Conservation (phyloP, 1,140 invertebrate genomes). For the Lanistes nyassanus region DNA sequence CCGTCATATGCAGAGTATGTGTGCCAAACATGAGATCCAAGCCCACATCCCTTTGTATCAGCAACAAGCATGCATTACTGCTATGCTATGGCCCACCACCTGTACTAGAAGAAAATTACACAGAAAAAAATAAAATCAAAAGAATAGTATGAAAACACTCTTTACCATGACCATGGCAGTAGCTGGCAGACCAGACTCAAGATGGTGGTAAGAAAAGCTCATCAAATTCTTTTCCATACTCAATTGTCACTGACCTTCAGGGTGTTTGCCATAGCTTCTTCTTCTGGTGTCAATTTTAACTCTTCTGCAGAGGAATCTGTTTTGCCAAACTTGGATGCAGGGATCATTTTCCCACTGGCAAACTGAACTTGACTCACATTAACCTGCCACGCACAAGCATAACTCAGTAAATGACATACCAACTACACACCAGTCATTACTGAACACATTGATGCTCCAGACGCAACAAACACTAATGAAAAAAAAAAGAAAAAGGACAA, state of each 20-base stretch:
- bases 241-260: constrained; percentile 56
- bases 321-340: constrained; percentile 81
- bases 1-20: no score
- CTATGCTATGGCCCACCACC: no score
- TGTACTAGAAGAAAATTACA: no score
- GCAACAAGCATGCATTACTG: no score
- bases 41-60: no score
- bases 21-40: no score
- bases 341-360: constrained; percentile 85
- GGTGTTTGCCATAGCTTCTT: constrained; percentile 74
- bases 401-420: background rate
- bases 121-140: no score
- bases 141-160: no score
- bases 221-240: background rate
- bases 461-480: background rate
- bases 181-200: no score
- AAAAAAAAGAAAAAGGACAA: constrained; percentile 13
- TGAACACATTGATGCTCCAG: background rate
- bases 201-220: no score
- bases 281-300: constrained; percentile 77
- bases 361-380: constrained; percentile 76
- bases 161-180: no score
- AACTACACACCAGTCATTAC: no score
- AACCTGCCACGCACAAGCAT: constrained; percentile 62
- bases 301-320: constrained; percentile 73